These are phyloP conservation scores for Phyllostomus discolor DNA, from an alignment of 2,113 vertebrate genomes.

Conservation along the genomic window DNA sequence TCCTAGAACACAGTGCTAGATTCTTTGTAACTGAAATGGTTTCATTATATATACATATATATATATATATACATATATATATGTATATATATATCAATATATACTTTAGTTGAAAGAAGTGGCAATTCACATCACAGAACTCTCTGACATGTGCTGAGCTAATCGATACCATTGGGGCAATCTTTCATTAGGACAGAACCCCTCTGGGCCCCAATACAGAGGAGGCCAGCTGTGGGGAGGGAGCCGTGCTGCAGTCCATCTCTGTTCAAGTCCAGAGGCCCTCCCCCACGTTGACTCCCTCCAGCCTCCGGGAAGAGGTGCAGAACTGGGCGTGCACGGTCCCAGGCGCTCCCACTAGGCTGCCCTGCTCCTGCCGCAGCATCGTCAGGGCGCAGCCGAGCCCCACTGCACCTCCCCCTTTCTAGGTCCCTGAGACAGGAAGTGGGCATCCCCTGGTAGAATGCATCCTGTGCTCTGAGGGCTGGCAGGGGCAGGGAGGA, in stretches of 20 bases:
- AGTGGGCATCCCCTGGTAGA: not conserved
- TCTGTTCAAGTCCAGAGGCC: not conserved
- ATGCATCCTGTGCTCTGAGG: constrained; percentile 3
- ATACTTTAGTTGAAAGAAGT: not conserved
- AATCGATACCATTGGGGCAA: not conserved
- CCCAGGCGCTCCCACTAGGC: not conserved
- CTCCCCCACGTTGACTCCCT: not conserved
- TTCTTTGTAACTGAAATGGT: not conserved
- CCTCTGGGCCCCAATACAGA: not conserved
- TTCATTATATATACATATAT: not conserved
- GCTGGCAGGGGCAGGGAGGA: not conserved
- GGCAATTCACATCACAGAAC: not conserved
- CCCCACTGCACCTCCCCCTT: not conserved
- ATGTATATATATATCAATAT: not conserved
- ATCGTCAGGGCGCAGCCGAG: accelerated
- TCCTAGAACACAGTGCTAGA: not conserved
- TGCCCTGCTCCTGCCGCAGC: not conserved
- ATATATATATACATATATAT: not conserved
- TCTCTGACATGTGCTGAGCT: not conserved
- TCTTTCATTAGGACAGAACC: not conserved
- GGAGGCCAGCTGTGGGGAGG: not conserved
- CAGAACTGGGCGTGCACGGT: accelerated
- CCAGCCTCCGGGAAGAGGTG: not conserved
- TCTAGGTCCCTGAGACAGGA: constrained; percentile 19
- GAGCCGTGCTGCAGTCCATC: no score